Conservation (phyloP, 2,113 vertebrate genomes). For the Sceloporus tristichus region DNA sequence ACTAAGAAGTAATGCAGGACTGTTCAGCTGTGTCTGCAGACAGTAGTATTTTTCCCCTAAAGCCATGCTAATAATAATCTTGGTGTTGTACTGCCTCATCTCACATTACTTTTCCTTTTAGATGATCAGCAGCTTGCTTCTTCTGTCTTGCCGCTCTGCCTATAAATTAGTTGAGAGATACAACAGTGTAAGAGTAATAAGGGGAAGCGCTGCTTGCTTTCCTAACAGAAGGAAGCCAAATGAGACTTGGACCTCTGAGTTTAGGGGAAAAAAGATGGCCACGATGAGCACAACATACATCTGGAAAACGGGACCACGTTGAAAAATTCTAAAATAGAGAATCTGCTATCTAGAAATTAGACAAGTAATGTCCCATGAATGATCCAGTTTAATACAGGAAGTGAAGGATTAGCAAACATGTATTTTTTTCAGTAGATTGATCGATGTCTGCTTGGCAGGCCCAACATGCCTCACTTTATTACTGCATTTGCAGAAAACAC, state of each 20-base stretch:
- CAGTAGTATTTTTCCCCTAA: conserved; percentile 44
- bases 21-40: conserved; percentile 44
- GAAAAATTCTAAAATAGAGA: not conserved
- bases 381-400: not conserved
- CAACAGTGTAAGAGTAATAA: conserved; percentile 69
- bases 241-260: conserved; percentile 4
- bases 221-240: not conserved
- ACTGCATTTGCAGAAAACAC: conserved; percentile 44
- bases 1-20: conserved; percentile 42
- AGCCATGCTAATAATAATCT: conserved; percentile 59
- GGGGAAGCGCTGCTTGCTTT: conserved; percentile 43
- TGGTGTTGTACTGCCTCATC: conserved; percentile 50
- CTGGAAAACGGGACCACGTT: not conserved
- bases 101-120: conserved; percentile 46
- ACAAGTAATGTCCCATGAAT: not conserved
- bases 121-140: conserved; percentile 77
- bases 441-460: conserved; percentile 30
- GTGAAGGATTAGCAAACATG: conserved; percentile 2
- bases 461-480: conserved; percentile 35
- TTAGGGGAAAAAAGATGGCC: not conserved
- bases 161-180: conserved; percentile 71
- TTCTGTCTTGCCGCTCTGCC: conserved; percentile 70
- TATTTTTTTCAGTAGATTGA: conserved; percentile 27
- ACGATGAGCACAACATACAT: not conserved
- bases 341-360: not conserved